Base-by-base conservation (phyloP, 2,113 vertebrate species). In the Pongo pygmaeus region DNA sequence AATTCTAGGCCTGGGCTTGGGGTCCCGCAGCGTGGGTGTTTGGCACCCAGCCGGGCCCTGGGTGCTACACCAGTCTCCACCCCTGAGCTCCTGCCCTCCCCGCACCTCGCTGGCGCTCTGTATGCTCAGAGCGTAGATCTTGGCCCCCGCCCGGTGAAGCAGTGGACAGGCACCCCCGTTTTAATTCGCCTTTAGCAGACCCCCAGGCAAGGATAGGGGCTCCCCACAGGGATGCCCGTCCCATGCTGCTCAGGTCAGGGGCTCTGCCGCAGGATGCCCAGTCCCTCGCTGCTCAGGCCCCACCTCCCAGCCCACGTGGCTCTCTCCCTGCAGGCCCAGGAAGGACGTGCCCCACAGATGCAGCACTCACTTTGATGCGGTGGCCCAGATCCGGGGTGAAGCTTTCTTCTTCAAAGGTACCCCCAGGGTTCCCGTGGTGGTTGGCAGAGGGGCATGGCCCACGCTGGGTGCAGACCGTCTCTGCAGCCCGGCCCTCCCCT, bases 361-460 rank as follows among this genome's bases (percentile, higher is more conserved):
- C 97, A 99, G 97, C 91, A 98, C 99, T 1, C 98, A 99, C 97
- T 99, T 99, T 0, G 99, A 99, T 0, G 99, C 99, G 0, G 99
- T 99, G 97, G 99, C 99, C 84, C 99, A 99, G 98, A 99, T 99
- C 98, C 99, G 99, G 8, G 99, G 99, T 8, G 99, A 99, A 98
- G 99, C 99, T 55, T 99, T 99, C 98, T 99, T 99, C 98, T 99
- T 99, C 97, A 99, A 99, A 99, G 99, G 99, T 99, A 98, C 97
- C 90, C 98, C 97, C 88, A 0, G 5, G 55, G 38, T 55, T 5
- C 35, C 30, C 18, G 35, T 0, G 1, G 43, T 22, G 0, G 25
- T 0, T 18, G 30, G 0, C 1, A 5, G 22, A 12, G 2, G 1
- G 27, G 1, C 1, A 0, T 20, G 0, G 9, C n/a, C 46, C 6